phyloP scores from a whole-genome alignment of 2,113 vertebrate genomes.

The Anoura caudifer region DNA sequence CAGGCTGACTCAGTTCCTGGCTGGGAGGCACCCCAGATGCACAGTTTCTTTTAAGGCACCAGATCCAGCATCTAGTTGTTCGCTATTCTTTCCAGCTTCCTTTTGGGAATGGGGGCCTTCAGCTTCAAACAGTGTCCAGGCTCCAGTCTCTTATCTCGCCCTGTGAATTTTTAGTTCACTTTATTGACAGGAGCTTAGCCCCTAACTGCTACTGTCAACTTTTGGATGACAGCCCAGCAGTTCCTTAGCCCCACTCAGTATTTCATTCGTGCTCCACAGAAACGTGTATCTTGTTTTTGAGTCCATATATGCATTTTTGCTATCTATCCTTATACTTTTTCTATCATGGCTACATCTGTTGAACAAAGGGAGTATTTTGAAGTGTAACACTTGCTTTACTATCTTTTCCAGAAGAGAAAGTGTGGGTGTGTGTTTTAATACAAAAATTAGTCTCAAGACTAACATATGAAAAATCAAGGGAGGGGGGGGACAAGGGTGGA shows the following conservation, averaged over 20 bases:
- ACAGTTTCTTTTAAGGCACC: neutral
- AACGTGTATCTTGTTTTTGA: neutral
- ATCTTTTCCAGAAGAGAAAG: neutral
- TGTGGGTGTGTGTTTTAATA: neutral
- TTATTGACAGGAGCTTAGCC: conserved; percentile 24
- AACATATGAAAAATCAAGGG: neutral
- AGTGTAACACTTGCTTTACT: neutral
- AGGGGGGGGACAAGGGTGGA: no score
- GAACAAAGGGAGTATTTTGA: neutral
- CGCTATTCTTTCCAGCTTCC: conserved; percentile 24
- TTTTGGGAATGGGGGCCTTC: neutral
- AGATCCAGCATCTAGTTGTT: neutral
- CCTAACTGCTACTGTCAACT: neutral
- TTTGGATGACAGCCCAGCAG: conserved; percentile 23
- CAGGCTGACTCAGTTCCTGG: neutral
- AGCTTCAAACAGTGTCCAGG: conserved; percentile 36
- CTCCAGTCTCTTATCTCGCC: conserved; percentile 27
- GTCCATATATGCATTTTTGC: neutral
- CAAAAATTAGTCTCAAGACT: neutral
- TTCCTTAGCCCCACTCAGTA: neutral
- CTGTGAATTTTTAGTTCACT: conserved; percentile 17
- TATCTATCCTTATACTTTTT: neutral
- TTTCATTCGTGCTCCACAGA: neutral
- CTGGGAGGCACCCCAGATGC: neutral
- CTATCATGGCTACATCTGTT: neutral